phyloP scores from a whole-genome alignment of 2,113 vertebrate genomes.

The Pseudorasbora parva region DNA sequence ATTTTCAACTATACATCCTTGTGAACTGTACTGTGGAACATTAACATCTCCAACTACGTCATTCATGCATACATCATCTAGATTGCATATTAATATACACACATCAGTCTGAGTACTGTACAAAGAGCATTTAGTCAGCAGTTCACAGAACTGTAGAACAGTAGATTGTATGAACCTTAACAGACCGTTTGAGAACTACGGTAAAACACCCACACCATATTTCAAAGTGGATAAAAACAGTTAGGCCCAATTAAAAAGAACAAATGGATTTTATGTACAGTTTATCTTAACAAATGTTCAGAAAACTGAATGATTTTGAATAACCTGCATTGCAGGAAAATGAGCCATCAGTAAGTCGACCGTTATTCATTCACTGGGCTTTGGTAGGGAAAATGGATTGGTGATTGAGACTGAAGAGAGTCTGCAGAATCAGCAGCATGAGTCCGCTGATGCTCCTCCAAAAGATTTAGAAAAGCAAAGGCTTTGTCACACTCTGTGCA shows the following conservation, averaged over 20 bases:
- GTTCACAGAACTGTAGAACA: slow-evolving; percentile 30
- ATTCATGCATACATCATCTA: slow-evolving; percentile 30
- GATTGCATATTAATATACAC: slow-evolving; percentile 20
- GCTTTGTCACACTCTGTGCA: slow-evolving; percentile 82
- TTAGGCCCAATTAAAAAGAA: slow-evolving; percentile 5
- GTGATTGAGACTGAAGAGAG: slow-evolving; percentile 34
- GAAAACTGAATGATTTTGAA: slow-evolving; percentile 45
- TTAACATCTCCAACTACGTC: not conserved
- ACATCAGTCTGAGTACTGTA: slow-evolving; percentile 28
- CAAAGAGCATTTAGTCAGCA: slow-evolving; percentile 24
- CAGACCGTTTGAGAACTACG: slow-evolving; percentile 13
- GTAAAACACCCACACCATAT: slow-evolving; percentile 22
- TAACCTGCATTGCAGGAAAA: slow-evolving; percentile 37
- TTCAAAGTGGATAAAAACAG: slow-evolving; percentile 26
- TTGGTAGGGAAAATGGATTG: slow-evolving; percentile 21
- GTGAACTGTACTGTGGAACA: not conserved
- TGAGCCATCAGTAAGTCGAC: not conserved
- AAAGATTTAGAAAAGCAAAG: slow-evolving; percentile 77
- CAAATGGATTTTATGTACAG: not conserved
- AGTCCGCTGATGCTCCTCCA: slow-evolving; percentile 75
- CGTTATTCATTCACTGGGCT: slow-evolving; percentile 36
- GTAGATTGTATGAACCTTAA: not conserved
- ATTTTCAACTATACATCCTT: slow-evolving; percentile 9
- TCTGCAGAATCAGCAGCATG: slow-evolving; percentile 61
- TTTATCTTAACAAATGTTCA: slow-evolving; percentile 30